Evolutionary conservation across 2,888 invertebrate genomes (phyloP), one percentile per base, ranked within the genome.

Genomic region (Drosophila koepferae): DNA sequence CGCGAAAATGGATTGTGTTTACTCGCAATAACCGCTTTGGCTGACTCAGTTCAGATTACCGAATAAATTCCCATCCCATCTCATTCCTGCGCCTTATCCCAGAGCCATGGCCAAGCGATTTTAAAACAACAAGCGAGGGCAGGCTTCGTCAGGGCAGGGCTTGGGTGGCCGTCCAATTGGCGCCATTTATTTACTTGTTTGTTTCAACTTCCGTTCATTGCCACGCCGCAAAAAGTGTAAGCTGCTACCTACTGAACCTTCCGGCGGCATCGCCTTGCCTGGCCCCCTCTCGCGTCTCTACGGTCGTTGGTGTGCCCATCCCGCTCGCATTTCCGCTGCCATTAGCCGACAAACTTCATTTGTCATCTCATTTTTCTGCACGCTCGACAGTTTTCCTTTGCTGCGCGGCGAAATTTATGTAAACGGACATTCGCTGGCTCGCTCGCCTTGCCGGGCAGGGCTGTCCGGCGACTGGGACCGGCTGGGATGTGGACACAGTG

Each of bases 141-240:
- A 54, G 54, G 60, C 55, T 63, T 59, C 63, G 61, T 28, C 20
- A 14, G 18, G 31, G 20, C 20, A 1, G 18, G 20, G 53, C 2
- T 5, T 16, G 43, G 58, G 61, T 61, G 56, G 72, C 62, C 81
- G 84, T 78, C 89, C 80, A 89, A 90, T 87, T 82, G 89, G 89
- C 89, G 90, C 89, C 89, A 86, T 89, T 90, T 90, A 89, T 89
- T 88, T 89, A 85, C 86, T 89, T 89, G 87, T 90, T 89, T 89
- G 82, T 86, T 80, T 87, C 89, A 87, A 79, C 89, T 86, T 87
- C 85, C 87, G 89, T 80, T 89, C 87, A 87, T 88, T 87, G 86
- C 89, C 89, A 88, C 86, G 88, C 88, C 81, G 71, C 86, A 86
- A 86, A 86, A 88, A 88, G 74, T 86, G 81, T 81, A 75, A 81